Base-by-base conservation (phyloP, 2,888 invertebrate genomes). In the Romanomermis culicivorax region DNA sequence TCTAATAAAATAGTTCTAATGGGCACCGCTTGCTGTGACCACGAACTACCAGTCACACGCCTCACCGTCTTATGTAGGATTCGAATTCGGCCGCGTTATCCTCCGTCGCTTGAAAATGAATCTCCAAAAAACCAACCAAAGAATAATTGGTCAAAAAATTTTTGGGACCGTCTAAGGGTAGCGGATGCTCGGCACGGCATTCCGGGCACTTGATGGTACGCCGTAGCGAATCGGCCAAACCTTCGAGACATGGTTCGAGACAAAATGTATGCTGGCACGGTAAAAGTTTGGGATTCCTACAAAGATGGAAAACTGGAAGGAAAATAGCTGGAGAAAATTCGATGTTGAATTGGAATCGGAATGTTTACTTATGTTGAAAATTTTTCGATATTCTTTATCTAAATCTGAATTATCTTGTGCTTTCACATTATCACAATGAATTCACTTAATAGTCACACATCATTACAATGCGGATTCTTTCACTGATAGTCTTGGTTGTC, bases 231-330 rank as follows among this genome's bases (percentile, higher is more conserved):
- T 89, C 88, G 68, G 89, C 85, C 53, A 93, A 78, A 61, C 91
- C 65, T 73, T 93, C 91, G 80, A 97, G 83, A 73, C 97, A 97
- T 55, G 95, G 93, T 69, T 89, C 87, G 83, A 88, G 85, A 70
- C 97, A 97, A 74, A 88, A 95, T 66, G 93, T 93, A 79, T 97
- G 97, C 77, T 97, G 95, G 72, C 93, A 93, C 80, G 93, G 93
- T 69, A 97, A 74, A 69, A 97, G 77, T 75, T 93, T 95, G n/a
- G 97, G 97, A 49, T 60, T 60, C 56, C 66, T 67, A 57, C 42
- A 64, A 60, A 36, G 17, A 36, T n/a, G n/a, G n/a, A n/a, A n/a
- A n/a, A n/a, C n/a, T n/a, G n/a, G n/a, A n/a, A n/a, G n/a, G n/a
- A n/a, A n/a, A n/a, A n/a, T n/a, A n/a, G n/a, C n/a, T n/a, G n/a